Evolutionary conservation across 2,888 invertebrate genomes (phyloP), one percentile per base, ranked within the genome.

Genomic region (Heliconius aoede): DNA sequence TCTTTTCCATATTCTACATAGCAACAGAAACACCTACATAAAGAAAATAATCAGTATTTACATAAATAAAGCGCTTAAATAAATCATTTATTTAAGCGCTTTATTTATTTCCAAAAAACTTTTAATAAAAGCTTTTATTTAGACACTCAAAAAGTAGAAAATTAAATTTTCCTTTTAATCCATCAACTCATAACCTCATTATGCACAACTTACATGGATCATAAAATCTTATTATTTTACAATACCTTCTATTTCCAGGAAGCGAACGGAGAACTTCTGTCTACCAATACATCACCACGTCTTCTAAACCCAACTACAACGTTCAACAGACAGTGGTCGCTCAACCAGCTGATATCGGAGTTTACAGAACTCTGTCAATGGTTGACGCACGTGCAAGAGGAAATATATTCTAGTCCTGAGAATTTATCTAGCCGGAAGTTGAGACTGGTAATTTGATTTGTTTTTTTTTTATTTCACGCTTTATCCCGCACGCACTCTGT

Each of bases 291-390:
- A 81, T 95, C 95, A 58, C 92, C 90, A 8, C 87, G 88, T 2
- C 87, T 90, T 21, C 86, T 93, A 75, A 90, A 90, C 84, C 91
- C 94, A 13, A 88, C 89, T 0, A 85, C 91, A 0, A 86, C 89
- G 51, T 89, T 91, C 86, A 93, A 94, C 91, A 87, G 95, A 85
- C 91, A 96, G 84, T 97, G 97, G 96, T 97, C 96, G 78, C 95
- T 97, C 82, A 96, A 95, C 81, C 97, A 97, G 93, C 96, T 97
- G 85, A 95, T 96, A 80, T 94, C 96, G 69, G 97, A 97, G 94
- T 97, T 97, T 93, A 96, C 96, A 81, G 97, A 97, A 89, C 95
- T 98, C 85, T 97, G 97, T 90, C 96, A 96, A 85, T 97, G 97
- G 97, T 95, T 97, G 84, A 96, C 96, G 84, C 96, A 96, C 85